Conservation (phyloP, 2,888 invertebrate species). For the Eristalinus sepulchralis region DNA sequence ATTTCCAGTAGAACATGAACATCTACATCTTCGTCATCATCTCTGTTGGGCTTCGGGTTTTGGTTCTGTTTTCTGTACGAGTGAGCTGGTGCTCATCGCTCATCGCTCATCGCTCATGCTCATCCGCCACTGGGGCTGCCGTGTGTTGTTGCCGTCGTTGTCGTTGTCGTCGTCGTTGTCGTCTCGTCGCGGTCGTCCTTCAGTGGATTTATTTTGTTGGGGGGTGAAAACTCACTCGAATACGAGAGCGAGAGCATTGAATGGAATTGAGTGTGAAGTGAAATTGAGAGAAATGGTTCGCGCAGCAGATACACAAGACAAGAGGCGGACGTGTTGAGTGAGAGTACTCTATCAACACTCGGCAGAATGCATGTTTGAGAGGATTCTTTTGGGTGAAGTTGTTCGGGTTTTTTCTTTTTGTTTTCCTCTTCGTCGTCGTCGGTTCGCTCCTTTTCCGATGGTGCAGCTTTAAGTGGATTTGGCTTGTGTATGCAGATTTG, state of each 20-base stretch:
- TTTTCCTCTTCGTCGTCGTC: too few species aligned
- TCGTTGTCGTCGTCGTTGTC: conserved; percentile 7
- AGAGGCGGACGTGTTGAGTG: conserved; percentile 29
- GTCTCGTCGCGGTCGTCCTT: conserved; percentile 21
- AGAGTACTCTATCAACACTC: not conserved
- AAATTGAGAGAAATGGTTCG: conserved; percentile 8
- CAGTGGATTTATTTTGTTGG: conserved; percentile 10
- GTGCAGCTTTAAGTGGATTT: conserved; percentile 37
- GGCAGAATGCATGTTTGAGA: conserved; percentile 34
- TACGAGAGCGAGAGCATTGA: conserved; percentile 24
- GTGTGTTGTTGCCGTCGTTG: conserved; percentile 11
- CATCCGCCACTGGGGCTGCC: conserved; percentile 56
- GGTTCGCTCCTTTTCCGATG: not conserved
- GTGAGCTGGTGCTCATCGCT: conserved; percentile 58
- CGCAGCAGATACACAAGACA: not conserved
- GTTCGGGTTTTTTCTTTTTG: not conserved
- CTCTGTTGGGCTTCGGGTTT: conserved; percentile 53
- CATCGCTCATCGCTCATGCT: conserved; percentile 68
- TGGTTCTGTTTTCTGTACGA: conserved; percentile 65
- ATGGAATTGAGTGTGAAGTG: conserved; percentile 47
- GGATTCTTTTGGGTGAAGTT: not conserved
- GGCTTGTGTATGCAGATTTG: conserved; percentile 32
- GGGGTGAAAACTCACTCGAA: conserved; percentile 46
- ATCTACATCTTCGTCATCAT: conserved; percentile 73
- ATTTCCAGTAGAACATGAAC: conserved; percentile 73